Base-by-base conservation (phyloP, 2,797 vertebrate genomes). In the Enteromius radiatus region DNA sequence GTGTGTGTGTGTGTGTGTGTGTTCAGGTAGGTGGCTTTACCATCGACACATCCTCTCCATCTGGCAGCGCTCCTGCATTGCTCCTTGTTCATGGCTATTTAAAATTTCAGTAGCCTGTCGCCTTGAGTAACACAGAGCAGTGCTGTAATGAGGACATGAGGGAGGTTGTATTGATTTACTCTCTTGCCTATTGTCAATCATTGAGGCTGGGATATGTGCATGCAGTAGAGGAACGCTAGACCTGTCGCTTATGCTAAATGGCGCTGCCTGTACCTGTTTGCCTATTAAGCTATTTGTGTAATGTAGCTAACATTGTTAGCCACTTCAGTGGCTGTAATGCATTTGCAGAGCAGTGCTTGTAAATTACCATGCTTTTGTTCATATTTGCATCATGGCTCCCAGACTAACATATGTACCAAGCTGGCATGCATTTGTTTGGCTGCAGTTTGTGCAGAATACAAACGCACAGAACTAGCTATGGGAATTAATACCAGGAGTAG, bases 101-200 rank as follows among this genome's bases (percentile, higher is more conserved):
- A 87, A 89, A 87, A 86, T 89, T 87, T 89, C 80, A 88, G 86
- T 54, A 73, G 85, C 77, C 79, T 87, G 84, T 84, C 81, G 71
- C 80, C 83, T 83, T 81, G 78, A 84, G 86, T 87, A 83, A 85
- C 85, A 84, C 38, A 70, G 83, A 78, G 76, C 77, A 75, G 28
- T 73, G 73, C 75, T 76, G 71, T 88, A 90, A 90, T 88, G 88
- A 91, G 86, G 79, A 83, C 83, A 75, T 83, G 83, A 67, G 86
- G 71, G 69, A 78, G 84, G 82, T 26, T 65, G 64, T 85, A 91
- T 87, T 85, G 88, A 91, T 89, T 86, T 78, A 81, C 68, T 86
- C 78, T 71, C 86, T 76, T 64, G 6, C 49, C 68, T 69, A n/a
- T 84, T 89, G 87, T 89, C 86, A 86, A 63, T 88, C 88, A 87